These are phyloP conservation scores for Phallusia fumigata DNA, from an alignment of 23 tunicate species.

Conservation along the genomic window DNA sequence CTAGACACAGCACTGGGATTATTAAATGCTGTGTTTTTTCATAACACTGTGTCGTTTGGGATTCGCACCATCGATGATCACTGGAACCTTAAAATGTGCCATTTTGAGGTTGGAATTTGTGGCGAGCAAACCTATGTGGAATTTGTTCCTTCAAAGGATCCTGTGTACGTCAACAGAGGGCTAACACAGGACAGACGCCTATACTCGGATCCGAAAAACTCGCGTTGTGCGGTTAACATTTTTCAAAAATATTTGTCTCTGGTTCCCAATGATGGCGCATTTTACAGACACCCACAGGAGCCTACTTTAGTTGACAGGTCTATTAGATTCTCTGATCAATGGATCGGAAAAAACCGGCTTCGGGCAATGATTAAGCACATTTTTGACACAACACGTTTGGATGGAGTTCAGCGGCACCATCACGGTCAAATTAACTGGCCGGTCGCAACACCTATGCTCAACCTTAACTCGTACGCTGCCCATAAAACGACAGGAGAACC, in stretches of 20 bases:
- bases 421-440: conserved; percentile 4
- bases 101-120: conserved; percentile 52
- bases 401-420: conserved; percentile 17
- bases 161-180: conserved; percentile 33
- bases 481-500: not conserved
- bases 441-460: not conserved
- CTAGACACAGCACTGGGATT: conserved; percentile 66
- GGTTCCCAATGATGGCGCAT: conserved; percentile 71
- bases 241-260: conserved; percentile 70
- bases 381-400: conserved; percentile 57
- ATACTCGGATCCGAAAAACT: conserved; percentile 60
- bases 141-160: conserved; percentile 69
- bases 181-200: conserved; percentile 43
- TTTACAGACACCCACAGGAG: conserved; percentile 84
- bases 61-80: conserved; percentile 83
- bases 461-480: not conserved
- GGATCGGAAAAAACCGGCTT: conserved; percentile 88
- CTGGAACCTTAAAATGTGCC: conserved; percentile 76
- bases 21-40: conserved; percentile 86
- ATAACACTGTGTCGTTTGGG: conserved; percentile 74
- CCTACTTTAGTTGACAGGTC: conserved; percentile 90
- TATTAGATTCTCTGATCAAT: conserved; percentile 82
- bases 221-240: conserved; percentile 48
- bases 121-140: conserved; percentile 64
- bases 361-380: conserved; percentile 89